Conservation (phyloP, 2,888 invertebrate species). For the Andrena trimmerana region DNA sequence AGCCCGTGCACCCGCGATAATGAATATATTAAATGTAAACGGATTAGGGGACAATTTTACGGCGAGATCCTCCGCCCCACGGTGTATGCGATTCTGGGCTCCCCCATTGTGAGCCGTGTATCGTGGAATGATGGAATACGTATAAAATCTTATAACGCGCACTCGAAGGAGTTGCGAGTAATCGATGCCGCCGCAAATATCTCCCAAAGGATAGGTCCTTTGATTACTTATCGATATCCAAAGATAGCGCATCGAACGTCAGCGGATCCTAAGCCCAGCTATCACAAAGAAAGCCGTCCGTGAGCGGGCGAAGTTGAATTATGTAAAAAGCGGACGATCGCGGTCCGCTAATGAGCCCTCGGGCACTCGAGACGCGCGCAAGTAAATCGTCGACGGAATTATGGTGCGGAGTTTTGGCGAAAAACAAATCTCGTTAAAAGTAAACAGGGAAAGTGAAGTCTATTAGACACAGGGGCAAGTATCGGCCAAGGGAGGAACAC, state of each 20-base stretch:
- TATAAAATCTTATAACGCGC: not conserved
- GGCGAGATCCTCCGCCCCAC: not conserved
- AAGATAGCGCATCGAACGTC: not conserved
- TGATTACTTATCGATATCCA: not conserved
- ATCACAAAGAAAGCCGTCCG: not conserved
- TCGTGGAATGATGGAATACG: not conserved
- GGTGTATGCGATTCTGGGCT: not conserved
- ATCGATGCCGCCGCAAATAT: not conserved
- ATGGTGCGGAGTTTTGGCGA: slow-evolving; percentile 17
- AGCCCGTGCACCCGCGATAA: slow-evolving; percentile 22
- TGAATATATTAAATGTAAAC: slow-evolving; percentile 54
- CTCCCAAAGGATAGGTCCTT: not conserved
- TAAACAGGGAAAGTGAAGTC: slow-evolving; percentile 59
- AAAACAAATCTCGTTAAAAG: slow-evolving; percentile 62
- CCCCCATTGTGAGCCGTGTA: no score
- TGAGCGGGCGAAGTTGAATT: slow-evolving; percentile 21
- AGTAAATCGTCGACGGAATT: slow-evolving; percentile 55
- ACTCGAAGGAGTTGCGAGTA: not conserved
- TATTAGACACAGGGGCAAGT: slow-evolving; percentile 50
- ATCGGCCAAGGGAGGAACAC: slow-evolving; percentile 22
- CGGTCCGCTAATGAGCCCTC: slow-evolving; percentile 49
- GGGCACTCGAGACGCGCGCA: slow-evolving; percentile 35
- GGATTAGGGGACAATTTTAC: slow-evolving; percentile 38
- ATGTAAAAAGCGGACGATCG: slow-evolving; percentile 12
- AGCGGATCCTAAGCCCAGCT: not conserved